Percentiles rank a stretch among this genome's conserved stretches.
Evolutionary conservation across 2,797 vertebrate species (phyloP).

Genomic region (Macropus fuliginosus): DNA sequence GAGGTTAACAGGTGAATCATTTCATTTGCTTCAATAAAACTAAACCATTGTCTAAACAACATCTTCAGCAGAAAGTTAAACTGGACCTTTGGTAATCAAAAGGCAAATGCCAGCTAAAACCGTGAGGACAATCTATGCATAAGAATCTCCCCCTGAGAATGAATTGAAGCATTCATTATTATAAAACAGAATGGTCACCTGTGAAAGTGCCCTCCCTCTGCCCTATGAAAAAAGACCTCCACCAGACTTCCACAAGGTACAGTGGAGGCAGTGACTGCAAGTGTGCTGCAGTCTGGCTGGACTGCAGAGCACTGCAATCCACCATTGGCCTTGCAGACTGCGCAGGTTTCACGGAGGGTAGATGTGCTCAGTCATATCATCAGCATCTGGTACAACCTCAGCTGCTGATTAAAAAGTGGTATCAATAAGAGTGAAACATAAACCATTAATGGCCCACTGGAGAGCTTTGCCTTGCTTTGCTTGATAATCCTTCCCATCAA

Average conservation of each 20-base stretch:
- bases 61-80: slow-evolving; percentile 37
- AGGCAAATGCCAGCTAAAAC: slow-evolving; percentile 28
- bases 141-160: not conserved
- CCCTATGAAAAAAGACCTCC: slow-evolving; percentile 23
- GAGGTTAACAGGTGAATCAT: slow-evolving; percentile 26
- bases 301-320: slow-evolving; percentile 76
- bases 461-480: slow-evolving; percentile 51
- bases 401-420: slow-evolving; percentile 59
- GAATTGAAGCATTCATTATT: not conserved
- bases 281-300: slow-evolving; percentile 28
- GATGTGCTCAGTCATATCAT: slow-evolving; percentile 56
- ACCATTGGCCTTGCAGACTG: slow-evolving; percentile 75
- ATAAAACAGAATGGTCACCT: not conserved
- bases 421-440: slow-evolving; percentile 62
- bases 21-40: slow-evolving; percentile 32
- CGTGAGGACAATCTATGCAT: not conserved
- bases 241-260: not conserved
- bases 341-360: slow-evolving; percentile 73
- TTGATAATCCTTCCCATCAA: slow-evolving; percentile 49
- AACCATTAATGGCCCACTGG: slow-evolving; percentile 32
- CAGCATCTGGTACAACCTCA: slow-evolving; percentile 52
- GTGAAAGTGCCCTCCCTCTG: slow-evolving; percentile 33
- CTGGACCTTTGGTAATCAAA: not conserved
- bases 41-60: not conserved
- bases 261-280: not conserved